Percentiles rank a stretch among this genome's conserved stretches.
phyloP scores from a whole-genome alignment of 2,113 vertebrate genomes.

The Rattus rattus region DNA sequence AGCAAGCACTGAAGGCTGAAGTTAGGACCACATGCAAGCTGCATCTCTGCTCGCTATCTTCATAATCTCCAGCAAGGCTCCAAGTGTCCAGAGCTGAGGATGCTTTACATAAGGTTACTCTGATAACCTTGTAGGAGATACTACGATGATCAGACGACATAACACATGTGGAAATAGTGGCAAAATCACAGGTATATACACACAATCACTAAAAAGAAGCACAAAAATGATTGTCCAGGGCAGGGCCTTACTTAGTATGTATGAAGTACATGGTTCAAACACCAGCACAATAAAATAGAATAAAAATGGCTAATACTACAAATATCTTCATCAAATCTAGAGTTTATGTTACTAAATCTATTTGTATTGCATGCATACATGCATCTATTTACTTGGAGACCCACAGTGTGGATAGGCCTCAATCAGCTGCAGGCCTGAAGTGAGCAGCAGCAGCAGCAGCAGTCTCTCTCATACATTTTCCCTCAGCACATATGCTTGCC shows the following conservation, averaged over 20 bases:
- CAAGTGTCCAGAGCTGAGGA: not conserved
- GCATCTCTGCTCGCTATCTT: not conserved
- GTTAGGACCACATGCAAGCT: not conserved
- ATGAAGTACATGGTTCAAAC: not conserved
- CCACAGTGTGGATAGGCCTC: not conserved
- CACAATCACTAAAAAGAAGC: not conserved
- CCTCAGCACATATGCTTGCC: not conserved
- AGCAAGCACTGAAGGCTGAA: not conserved
- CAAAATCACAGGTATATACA: not conserved
- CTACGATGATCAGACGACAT: not conserved
- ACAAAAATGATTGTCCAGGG: not conserved
- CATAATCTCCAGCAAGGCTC: not conserved
- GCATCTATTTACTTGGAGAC: not conserved
- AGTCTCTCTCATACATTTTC: not conserved
- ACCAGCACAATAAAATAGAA: not conserved
- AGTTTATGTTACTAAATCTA: slow-evolving; percentile 26
- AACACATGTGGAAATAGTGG: slow-evolving; percentile 15
- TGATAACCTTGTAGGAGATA: not conserved
- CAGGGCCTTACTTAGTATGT: not conserved
- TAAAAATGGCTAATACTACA: not conserved
- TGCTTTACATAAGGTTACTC: not conserved
- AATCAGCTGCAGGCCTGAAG: not conserved
- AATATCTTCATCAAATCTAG: slow-evolving; percentile 41
- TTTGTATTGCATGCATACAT: not conserved
- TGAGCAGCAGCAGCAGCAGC: not conserved